Base-by-base conservation (phyloP, 2,888 invertebrate genomes). In the Thymelicus sylvestris region DNA sequence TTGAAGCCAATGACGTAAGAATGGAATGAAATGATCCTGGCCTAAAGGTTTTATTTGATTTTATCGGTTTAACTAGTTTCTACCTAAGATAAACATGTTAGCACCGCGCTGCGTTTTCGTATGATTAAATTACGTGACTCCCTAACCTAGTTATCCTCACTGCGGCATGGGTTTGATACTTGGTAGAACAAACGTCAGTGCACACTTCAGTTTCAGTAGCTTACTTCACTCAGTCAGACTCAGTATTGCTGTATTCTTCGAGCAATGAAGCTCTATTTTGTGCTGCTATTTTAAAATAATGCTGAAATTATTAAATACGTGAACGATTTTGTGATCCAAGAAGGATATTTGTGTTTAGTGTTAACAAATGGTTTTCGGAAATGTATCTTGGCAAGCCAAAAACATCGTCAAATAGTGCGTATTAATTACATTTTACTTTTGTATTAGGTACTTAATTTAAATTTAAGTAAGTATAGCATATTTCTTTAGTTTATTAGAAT, bases 351-450 rank as follows among this genome's bases (percentile, higher is more conserved):
- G 7, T 7, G 57, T 44, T 66, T 15, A 31, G 19, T 69, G 59
- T 61, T 71, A 47, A 64, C 47, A 63, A 61, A 71, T 71, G 65
- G 10, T 55, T 71, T 38, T 6, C 31, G 44, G 44, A 75, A 61
- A 90, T 89, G 89, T 90, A 87, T 83, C 83, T 78, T 41, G 87
- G 89, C 15, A 92, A 89, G 80, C 79, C 82, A 41, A 83, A 85
- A 65, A 90, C 87, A 0, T 72, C 72, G 13, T 92, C 91, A 1
- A 87, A 90, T 75, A 75, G 91, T 92, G 82, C 91, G 91, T 87
- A 41, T 19, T 63, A 55, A 69, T 65, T 69, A 67, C 66, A 15
- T 19, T 52, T 15, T 52, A 15, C 6, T 50, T 50, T 50, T 50
- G 50, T 50, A 15, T 48, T 12, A 31, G 5, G 31, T 3, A 31